Evolutionary conservation across 2,797 vertebrate genomes (phyloP).

Genomic region (Myotis planiceps): DNA sequence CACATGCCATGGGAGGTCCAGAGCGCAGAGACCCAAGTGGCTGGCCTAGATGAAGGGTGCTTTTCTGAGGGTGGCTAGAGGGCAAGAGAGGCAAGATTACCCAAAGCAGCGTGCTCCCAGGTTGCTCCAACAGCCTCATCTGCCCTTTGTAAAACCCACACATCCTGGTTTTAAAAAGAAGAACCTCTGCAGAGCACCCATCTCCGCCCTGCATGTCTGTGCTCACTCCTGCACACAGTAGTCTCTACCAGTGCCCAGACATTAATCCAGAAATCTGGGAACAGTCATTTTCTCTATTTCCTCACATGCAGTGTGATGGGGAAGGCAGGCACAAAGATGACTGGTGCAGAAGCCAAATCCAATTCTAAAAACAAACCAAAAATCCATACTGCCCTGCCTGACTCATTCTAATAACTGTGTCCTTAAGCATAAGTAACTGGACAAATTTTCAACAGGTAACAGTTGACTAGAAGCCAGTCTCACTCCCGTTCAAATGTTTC

Average conservation of each 20-base stretch:
- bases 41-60: background rate
- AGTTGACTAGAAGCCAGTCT: background rate
- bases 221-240: background rate
- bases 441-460: background rate
- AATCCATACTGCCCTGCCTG: background rate
- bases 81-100: background rate
- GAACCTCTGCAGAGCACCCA: too few species aligned
- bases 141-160: background rate
- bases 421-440: background rate
- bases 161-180: background rate
- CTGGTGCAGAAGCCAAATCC: background rate
- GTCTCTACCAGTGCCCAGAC: background rate
- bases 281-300: background rate
- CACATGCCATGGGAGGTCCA: background rate
- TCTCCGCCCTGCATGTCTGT: background rate
- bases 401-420: background rate
- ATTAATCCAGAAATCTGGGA: background rate
- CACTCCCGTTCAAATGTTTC: background rate
- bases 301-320: background rate
- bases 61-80: background rate
- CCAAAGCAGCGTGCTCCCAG: background rate
- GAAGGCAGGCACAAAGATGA: background rate
- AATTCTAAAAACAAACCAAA: slow-evolving; percentile 20
- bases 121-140: background rate
- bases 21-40: background rate